phyloP scores from a whole-genome alignment of 2,113 vertebrate genomes.

The Nesogale talazaci region DNA sequence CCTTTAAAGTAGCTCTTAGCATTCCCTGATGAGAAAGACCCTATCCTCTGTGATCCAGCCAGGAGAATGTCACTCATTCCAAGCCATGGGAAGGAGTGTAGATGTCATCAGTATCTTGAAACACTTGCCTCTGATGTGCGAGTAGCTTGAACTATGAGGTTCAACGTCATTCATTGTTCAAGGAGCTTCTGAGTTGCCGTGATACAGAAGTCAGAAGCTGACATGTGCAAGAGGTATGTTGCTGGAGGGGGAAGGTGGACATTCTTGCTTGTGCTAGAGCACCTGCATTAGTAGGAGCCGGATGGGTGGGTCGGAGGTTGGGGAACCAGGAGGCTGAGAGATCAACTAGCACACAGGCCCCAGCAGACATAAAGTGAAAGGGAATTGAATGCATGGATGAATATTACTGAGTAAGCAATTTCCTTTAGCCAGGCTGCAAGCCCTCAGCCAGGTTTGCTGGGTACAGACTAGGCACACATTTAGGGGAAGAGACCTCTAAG shows the following conservation, averaged over 20 bases:
- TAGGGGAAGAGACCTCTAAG: not conserved
- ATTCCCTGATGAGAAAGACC: too few relatives aligned
- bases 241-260: not conserved
- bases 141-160: not conserved
- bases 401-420: not conserved
- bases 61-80: not conserved
- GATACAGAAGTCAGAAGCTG: not conserved
- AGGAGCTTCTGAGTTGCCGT: not conserved
- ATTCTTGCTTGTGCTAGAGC: not conserved
- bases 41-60: too few relatives aligned
- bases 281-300: not conserved
- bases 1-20: too few relatives aligned
- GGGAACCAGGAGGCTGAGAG: not conserved
- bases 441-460: not conserved
- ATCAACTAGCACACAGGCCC: not conserved
- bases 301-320: not conserved
- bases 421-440: not conserved
- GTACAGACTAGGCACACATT: not conserved
- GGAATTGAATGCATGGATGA: not conserved
- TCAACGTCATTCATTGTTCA: not conserved
- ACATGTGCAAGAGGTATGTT: not conserved
- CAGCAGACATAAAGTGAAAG: not conserved
- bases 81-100: too few relatives aligned
- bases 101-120: too few relatives aligned
- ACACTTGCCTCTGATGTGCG: not conserved